Evolutionary conservation across 64 coral and sea anemone species (phyloP), one percentile per base, ranked within the genome.

Genomic region (Montipora efflorescens): DNA sequence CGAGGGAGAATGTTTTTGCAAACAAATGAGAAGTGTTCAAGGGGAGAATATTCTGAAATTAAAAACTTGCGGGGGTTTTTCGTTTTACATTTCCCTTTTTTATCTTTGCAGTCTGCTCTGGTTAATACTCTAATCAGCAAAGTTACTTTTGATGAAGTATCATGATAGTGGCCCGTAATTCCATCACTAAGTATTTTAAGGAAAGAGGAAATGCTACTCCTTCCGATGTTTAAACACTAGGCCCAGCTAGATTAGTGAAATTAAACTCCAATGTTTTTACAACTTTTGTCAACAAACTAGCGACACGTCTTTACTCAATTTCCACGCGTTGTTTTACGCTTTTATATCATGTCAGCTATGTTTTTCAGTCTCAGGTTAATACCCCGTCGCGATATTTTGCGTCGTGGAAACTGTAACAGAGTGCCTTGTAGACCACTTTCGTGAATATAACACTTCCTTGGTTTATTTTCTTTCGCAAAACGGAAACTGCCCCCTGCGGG

Each of bases 211-310:
- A 5, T 68, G 16, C 64, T 28, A 81, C 36, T 15, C 20, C 20
- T 59, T 81, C 79, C 79, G 79, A 81, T 13, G 8, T 25, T 22
- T 12, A 43, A 59, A 81, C 4, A 22, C 5, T 6, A 5, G 6
- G 77, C 49, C 8, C 15, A 59, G 22, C 77, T 22, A 9, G 50
- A 12, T 57, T 59, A 8, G 20, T 58, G 11, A 81, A 59, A 61
- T 11, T 66, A 64, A 82, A 66, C 80, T 82, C 23, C 0, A 23
- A 78, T 86, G 66, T 86, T 86, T 85, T 86, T 86, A 20, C 45
- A 23, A 72, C 66, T 72, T 86, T 18, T 20, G 59, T 71, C 62
- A 86, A 71, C 44, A 86, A 81, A 82, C 80, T 2, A 20, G 4
- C 21, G 59, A 64, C 46, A 43, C 43, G 16, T 67, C 67, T 47